These are phyloP conservation scores for Sylvia atricapilla DNA, from an alignment of 2,113 vertebrate species.

Conservation along the genomic window DNA sequence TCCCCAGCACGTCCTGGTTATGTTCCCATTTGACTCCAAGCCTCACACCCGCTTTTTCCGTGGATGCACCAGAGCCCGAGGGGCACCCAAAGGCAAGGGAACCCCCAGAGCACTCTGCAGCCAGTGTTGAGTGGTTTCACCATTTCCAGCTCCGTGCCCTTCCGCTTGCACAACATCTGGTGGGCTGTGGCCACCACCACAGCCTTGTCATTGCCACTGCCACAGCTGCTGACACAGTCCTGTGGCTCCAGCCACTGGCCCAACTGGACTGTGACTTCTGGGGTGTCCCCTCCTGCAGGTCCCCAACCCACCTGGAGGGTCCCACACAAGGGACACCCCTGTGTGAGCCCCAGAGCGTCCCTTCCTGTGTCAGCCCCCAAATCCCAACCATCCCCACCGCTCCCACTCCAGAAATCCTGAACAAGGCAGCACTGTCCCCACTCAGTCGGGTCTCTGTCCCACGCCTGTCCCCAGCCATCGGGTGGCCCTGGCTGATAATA, in stretches of 20 bases:
- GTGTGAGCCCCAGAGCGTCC: background rate
- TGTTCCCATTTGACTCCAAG: rapidly evolving
- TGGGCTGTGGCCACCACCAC: background rate
- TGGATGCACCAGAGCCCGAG: background rate
- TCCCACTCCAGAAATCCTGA: background rate
- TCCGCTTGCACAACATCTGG: background rate
- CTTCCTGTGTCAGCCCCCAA: background rate
- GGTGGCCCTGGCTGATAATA: background rate
- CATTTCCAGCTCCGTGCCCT: background rate
- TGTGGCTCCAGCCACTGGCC: rapidly evolving
- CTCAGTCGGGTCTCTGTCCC: background rate
- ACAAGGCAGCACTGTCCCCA: background rate
- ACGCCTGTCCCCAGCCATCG: background rate
- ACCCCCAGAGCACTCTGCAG: rapidly evolving
- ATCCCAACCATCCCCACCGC: background rate
- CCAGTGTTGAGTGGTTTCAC: rapidly evolving
- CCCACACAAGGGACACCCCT: background rate
- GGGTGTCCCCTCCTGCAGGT: background rate
- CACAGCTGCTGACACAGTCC: background rate
- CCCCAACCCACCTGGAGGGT: background rate
- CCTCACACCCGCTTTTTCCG: background rate
- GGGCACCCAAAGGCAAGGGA: background rate
- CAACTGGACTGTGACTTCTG: background rate
- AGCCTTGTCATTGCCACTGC: background rate
- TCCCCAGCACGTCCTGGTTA: background rate